Conservation (phyloP, 2,797 vertebrate species). For the Peromyscus aztecus region DNA sequence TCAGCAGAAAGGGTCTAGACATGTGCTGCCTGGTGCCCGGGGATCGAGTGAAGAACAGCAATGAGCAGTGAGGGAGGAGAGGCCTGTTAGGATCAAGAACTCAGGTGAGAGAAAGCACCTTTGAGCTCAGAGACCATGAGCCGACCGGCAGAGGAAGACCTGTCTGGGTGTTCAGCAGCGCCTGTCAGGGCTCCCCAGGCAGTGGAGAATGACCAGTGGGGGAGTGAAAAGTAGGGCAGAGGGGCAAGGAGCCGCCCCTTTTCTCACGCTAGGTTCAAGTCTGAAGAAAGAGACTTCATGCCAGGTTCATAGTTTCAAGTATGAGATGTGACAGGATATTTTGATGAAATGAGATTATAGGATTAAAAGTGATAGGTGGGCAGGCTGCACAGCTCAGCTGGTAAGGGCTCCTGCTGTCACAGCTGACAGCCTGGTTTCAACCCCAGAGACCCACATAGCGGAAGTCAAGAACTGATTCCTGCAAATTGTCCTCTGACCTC, state of each 20-base stretch:
- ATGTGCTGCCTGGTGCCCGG: background rate
- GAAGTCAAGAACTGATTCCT: background rate
- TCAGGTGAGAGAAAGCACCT: background rate
- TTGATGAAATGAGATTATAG: background rate
- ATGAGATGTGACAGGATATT: constrained; percentile 6
- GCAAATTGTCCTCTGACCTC: background rate
- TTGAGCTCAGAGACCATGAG: background rate
- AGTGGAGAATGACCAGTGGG: no score
- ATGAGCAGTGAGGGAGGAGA: background rate
- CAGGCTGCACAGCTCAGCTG: background rate
- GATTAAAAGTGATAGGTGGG: background rate
- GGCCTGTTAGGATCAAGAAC: background rate
- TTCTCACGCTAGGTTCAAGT: background rate
- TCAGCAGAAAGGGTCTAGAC: background rate
- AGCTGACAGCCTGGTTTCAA: background rate
- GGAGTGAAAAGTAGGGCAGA: background rate
- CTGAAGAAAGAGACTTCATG: constrained; percentile 6
- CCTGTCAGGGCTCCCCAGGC: background rate
- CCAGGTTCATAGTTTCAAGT: background rate
- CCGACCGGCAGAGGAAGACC: background rate
- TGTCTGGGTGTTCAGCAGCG: background rate
- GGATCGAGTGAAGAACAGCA: background rate
- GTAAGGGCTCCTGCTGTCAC: background rate
- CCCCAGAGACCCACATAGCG: background rate
- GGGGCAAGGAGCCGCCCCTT: background rate